Percentiles rank a stretch among this genome's conserved stretches.
phyloP scores from a whole-genome alignment of 2,888 invertebrate genomes.

The Apodemia hepburni region DNA sequence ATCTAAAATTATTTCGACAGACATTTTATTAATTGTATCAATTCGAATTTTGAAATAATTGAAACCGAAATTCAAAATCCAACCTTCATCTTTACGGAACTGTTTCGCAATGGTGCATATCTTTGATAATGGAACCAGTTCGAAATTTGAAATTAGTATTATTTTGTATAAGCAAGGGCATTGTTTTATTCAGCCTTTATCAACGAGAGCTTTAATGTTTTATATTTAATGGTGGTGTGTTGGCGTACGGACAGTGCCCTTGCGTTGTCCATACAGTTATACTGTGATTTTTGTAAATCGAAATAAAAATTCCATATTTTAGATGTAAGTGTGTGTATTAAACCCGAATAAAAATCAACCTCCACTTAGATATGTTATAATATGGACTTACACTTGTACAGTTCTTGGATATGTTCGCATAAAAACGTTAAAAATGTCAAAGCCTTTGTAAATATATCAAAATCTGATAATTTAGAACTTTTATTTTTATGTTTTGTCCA shows the following conservation, averaged over 20 bases:
- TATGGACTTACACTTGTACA: neutral
- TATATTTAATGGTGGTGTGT: conserved; percentile 33
- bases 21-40: neutral
- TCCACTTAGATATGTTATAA: neutral
- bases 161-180: conserved; percentile 18
- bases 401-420: neutral
- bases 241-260: conserved; percentile 25
- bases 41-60: neutral
- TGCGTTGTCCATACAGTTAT: conserved; percentile 37
- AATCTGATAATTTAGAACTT: neutral
- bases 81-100: neutral
- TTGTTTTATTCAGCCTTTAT: conserved; percentile 33
- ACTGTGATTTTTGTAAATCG: conserved; percentile 45
- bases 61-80: neutral
- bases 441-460: neutral
- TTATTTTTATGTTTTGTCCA: neutral
- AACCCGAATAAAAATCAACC: conserved; percentile 19
- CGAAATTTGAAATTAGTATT: conserved; percentile 20
- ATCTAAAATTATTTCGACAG: neutral
- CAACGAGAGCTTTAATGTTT: conserved; percentile 39
- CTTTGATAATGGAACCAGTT: conserved; percentile 24
- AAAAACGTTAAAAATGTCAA: neutral
- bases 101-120: conserved; percentile 14
- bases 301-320: conserved; percentile 43
- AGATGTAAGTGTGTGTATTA: conserved; percentile 29